Base-by-base conservation (phyloP, 1,140 invertebrate genomes). In the Hylaeus anthracinus region DNA sequence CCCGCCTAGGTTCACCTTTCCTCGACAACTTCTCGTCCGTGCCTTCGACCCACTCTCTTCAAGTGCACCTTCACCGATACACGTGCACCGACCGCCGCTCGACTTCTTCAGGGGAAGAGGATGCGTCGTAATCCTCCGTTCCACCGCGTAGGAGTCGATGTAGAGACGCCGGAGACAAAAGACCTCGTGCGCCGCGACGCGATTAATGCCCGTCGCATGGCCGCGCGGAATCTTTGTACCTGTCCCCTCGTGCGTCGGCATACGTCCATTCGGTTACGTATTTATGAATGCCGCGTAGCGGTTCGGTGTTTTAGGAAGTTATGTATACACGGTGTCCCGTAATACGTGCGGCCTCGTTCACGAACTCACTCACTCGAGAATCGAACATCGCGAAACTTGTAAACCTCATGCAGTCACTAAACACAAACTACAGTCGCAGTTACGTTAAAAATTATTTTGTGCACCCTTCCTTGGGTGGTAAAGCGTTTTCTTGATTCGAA, bases 1-100 rank as follows among this genome's bases (percentile, higher is more conserved):
- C 86, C 84, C 84, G 84, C 76, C 72, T 83, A 83, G 83, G 76
- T 86, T 89, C 85, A 89, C 88, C 88, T 90, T 90, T 90, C 85
- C 81, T 81, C 82, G 81, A 66, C 72, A 72, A 72, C 85, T 69
- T 83, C 85, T 86, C 78, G 70, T 75, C 58, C 82, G 67, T 75
- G 84, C 64, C 81, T 26, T 70, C 84, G 85, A 87, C 85, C 85
- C 84, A 87, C 84, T 87, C 85, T 86, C 76, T 58, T 86, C 85
- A 86, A 86, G 85, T 86, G 81, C 85, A 86, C 85, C 85, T 86
- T 86, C 85, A 86, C 85, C 84, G 76, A 86, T 76, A 78, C 64
- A 86, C 55, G 48, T 77, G 81, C 69, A 48, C 53, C 70, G 65
- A 65, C 43, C 26, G 71, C 45, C 61, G 66, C 76, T 76, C 84